Percentiles rank a stretch among this genome's conserved stretches.
These are phyloP conservation scores for Furcifer pardalis DNA, from an alignment of 2,797 vertebrate species.

Conservation along the genomic window DNA sequence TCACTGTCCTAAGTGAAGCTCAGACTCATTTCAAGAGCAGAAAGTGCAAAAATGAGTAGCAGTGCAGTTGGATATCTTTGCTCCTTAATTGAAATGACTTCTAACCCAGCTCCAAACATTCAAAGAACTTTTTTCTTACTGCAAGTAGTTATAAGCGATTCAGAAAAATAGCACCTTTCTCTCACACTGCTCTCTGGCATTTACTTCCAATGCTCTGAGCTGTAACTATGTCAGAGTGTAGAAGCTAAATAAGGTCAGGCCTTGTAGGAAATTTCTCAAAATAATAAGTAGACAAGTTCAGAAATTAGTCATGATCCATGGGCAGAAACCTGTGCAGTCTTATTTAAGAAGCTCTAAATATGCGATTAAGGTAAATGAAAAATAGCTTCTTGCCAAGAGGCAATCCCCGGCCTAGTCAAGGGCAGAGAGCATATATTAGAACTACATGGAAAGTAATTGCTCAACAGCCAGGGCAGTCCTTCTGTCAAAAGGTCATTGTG, in stretches of 20 bases:
- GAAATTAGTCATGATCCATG: neutral
- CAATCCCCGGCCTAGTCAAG: neutral
- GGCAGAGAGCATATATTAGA: neutral
- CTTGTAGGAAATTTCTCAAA: slow-evolving; percentile 11
- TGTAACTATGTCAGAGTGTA: slow-evolving; percentile 4
- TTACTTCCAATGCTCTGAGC: slow-evolving; percentile 11
- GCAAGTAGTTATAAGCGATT: slow-evolving; percentile 7
- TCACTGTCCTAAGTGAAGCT: neutral
- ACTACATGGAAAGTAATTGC: neutral
- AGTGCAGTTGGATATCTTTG: neutral
- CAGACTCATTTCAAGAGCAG: neutral
- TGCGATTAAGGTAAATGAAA: slow-evolving; percentile 4
- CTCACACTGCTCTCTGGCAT: slow-evolving; percentile 12
- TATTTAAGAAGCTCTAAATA: slow-evolving; percentile 11
- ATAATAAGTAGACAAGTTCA: slow-evolving; percentile 2
- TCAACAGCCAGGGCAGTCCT: neutral
- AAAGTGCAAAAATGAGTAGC: neutral
- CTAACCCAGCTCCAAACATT: slow-evolving; percentile 11
- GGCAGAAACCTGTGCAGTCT: slow-evolving; percentile 1
- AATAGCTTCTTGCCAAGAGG: neutral
- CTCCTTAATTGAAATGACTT: slow-evolving; percentile 33
- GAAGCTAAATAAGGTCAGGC: slow-evolving; percentile 16
- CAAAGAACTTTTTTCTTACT: neutral
- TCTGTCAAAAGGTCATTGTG: neutral
- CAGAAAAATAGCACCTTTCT: slow-evolving; percentile 10